A percentile compares a stretch with the other conserved stretches of the same genome.
Evolutionary conservation across 53 echinoderm and acorn worm species (phyloP).

Genomic region (Hippasteria phrygiana): DNA sequence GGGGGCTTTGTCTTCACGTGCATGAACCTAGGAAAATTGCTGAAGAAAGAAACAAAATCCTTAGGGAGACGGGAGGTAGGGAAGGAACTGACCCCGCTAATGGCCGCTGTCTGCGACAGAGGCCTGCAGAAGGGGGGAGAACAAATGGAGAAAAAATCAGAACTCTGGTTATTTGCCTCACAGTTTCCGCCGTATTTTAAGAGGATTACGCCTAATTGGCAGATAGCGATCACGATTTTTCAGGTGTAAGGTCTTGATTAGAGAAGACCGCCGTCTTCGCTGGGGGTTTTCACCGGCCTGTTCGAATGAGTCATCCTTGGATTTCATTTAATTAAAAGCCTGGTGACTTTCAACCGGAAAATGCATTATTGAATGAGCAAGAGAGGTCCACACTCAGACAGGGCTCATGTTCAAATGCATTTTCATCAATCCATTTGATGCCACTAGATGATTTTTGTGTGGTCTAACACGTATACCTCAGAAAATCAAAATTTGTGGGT

Average conservation of each 20-base stretch:
- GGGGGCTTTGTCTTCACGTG: background rate
- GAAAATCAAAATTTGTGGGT: background rate
- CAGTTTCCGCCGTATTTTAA: background rate
- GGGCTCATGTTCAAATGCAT: background rate
- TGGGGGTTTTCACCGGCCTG: background rate
- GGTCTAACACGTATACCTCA: background rate
- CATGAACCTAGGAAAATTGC: slow-evolving; percentile 36
- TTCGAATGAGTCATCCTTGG: slow-evolving; percentile 18
- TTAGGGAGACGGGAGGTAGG: slow-evolving; percentile 19
- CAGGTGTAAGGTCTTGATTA: background rate
- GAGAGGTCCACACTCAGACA: background rate
- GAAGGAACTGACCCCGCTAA: slow-evolving; percentile 47
- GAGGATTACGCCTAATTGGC: slow-evolving; percentile 42
- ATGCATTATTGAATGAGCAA: slow-evolving; percentile 41
- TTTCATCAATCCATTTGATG: background rate
- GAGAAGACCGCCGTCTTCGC: background rate
- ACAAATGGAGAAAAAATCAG: background rate
- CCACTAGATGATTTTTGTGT: no score
- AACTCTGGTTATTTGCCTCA: slow-evolving; percentile 8
- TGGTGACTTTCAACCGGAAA: slow-evolving; percentile 36
- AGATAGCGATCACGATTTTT: slow-evolving; percentile 4
- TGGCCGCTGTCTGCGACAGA: slow-evolving; percentile 15
- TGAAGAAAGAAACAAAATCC: slow-evolving; percentile 5
- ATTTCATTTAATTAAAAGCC: slow-evolving; percentile 52
- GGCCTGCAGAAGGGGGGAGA: background rate